Conservation (phyloP, 2,113 vertebrate genomes). For the Eolophus roseicapilla region DNA sequence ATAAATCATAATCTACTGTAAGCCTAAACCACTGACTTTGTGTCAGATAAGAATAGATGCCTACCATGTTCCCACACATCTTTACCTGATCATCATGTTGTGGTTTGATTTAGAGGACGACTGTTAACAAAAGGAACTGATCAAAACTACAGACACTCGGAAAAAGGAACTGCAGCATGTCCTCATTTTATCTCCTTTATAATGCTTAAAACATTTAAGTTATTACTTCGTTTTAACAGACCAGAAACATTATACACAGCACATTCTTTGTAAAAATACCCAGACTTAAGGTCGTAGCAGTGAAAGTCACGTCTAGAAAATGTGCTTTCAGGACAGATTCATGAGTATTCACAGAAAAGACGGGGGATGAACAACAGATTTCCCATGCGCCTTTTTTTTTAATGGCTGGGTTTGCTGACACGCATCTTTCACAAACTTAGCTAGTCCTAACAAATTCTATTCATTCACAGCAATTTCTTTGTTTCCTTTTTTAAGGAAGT, state of each 20-base stretch:
- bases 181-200: not conserved
- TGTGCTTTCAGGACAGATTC: not conserved
- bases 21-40: conserved; percentile 18
- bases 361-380: not conserved
- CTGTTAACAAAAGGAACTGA: not conserved
- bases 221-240: not conserved
- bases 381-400: not conserved
- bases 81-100: not conserved
- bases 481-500: not conserved
- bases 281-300: not conserved
- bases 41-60: conserved; percentile 3
- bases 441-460: not conserved
- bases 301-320: not conserved
- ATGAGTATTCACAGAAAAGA: not conserved
- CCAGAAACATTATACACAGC: not conserved
- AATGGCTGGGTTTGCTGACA: not conserved
- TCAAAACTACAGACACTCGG: not conserved
- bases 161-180: not conserved
- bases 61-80: not conserved
- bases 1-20: conserved; percentile 43
- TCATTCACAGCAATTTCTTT: not conserved
- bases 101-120: not conserved
- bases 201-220: not conserved
- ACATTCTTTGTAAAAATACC: not conserved
- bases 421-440: not conserved